A percentile compares a stretch with the other conserved stretches of the same genome.
phyloP scores from a whole-genome alignment of 2,888 invertebrate species.

The Eutolmus rufibarbis region DNA sequence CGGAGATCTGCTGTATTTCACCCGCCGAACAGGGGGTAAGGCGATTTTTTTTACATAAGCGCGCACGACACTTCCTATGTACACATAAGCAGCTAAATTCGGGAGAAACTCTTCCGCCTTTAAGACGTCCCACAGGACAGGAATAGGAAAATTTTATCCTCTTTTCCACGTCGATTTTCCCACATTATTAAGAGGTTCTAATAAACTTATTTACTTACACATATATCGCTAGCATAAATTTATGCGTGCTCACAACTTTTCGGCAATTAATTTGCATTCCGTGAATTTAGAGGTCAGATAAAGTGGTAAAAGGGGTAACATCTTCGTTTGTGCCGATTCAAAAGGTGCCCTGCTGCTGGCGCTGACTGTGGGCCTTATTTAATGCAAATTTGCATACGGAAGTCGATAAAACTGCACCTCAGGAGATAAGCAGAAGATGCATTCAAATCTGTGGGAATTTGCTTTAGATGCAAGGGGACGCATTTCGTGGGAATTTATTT shows the following conservation, averaged over 20 bases:
- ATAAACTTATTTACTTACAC: neutral
- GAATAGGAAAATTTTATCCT: neutral
- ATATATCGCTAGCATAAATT: neutral
- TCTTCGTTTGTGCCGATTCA: neutral
- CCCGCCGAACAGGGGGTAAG: neutral
- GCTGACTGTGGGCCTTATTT: neutral
- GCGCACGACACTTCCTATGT: neutral
- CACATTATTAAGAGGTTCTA: neutral
- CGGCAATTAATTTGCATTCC: constrained; percentile 9
- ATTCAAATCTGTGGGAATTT: neutral
- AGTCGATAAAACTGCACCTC: constrained; percentile 17
- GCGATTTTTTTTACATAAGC: neutral
- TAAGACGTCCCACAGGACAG: neutral
- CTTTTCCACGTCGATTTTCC: neutral
- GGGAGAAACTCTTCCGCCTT: neutral
- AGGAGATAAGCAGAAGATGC: neutral
- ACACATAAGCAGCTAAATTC: neutral
- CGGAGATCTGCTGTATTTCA: neutral
- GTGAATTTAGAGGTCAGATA: neutral
- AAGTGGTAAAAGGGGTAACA: neutral
- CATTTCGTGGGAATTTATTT: neutral
- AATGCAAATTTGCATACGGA: constrained; percentile 12
- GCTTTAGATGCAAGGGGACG: neutral
- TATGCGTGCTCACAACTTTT: constrained; percentile 21
- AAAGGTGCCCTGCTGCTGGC: neutral